Conservation (phyloP, 1,140 invertebrate species). For the Heliconius hewitsoni region DNA sequence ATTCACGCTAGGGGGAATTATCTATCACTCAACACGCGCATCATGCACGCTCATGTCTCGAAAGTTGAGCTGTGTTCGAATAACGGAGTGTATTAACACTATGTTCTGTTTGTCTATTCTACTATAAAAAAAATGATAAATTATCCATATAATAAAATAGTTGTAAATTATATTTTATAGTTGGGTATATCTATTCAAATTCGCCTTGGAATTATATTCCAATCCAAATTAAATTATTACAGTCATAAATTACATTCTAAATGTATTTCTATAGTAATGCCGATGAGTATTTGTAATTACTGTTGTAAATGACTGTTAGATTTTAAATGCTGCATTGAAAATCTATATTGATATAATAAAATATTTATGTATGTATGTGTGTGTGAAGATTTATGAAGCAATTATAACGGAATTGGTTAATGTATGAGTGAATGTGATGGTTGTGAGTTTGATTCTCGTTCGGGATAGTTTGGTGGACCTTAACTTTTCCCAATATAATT, state of each 20-base stretch:
- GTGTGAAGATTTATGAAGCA: not conserved
- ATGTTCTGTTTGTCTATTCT: too few relatives aligned
- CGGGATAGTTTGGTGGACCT: not conserved
- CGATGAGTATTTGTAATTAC: conserved; percentile 14
- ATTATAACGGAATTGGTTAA: not conserved
- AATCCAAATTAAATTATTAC: conserved; percentile 36
- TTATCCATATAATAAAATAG: not conserved
- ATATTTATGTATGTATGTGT: not conserved
- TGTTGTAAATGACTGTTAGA: conserved; percentile 12
- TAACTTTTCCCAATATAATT: too few relatives aligned
- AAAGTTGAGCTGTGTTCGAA: too few relatives aligned
- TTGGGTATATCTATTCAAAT: conserved; percentile 21
- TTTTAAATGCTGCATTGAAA: not conserved
- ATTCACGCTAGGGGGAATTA: too few relatives aligned
- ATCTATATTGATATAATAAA: conserved; percentile 1
- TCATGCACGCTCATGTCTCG: too few relatives aligned
- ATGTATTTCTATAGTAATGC: not conserved
- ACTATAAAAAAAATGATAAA: not conserved
- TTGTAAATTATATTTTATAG: not conserved
- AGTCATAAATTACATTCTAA: conserved; percentile 18
- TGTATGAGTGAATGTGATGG: not conserved
- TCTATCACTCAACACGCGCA: too few relatives aligned
- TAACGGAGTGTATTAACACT: too few relatives aligned
- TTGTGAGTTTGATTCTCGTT: not conserved
- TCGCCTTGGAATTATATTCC: conserved; percentile 34